phyloP scores from a whole-genome alignment of 2,797 vertebrate genomes.

The Vultur gryphus region DNA sequence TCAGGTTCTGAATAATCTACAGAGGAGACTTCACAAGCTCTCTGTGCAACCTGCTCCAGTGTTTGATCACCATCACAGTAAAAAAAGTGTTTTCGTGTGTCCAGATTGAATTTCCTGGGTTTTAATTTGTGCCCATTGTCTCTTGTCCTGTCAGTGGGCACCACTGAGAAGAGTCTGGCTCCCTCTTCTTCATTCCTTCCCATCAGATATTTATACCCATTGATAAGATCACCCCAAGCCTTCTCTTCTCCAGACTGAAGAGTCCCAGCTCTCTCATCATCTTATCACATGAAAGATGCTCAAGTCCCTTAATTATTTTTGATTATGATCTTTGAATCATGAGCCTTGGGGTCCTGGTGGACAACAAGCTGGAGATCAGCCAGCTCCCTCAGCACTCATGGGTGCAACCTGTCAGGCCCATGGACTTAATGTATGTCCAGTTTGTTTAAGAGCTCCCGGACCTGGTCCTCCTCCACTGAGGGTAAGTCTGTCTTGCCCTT shows the following conservation, averaged over 20 bases:
- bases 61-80: background rate
- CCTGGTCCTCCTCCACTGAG: background rate
- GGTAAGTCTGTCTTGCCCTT: background rate
- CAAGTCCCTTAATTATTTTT: background rate
- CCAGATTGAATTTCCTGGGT: background rate
- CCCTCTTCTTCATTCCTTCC: background rate
- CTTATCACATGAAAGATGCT: background rate
- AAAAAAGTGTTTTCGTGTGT: background rate
- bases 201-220: background rate
- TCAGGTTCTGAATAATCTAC: background rate
- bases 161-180: background rate
- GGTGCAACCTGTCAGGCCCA: background rate
- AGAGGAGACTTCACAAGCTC: background rate
- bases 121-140: background rate
- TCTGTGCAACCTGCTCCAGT: background rate
- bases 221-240: background rate
- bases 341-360: background rate
- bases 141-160: background rate
- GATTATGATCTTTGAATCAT: background rate
- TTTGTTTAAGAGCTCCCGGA: background rate
- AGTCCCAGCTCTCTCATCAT: background rate
- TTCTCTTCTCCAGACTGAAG: background rate
- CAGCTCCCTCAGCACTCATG: background rate
- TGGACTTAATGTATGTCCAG: rapidly evolving
- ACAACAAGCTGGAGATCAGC: background rate